Percentiles rank a stretch among this genome's conserved stretches.
These are phyloP conservation scores for Ceyx melanurus DNA, from an alignment of 2,113 vertebrate species.

Conservation along the genomic window DNA sequence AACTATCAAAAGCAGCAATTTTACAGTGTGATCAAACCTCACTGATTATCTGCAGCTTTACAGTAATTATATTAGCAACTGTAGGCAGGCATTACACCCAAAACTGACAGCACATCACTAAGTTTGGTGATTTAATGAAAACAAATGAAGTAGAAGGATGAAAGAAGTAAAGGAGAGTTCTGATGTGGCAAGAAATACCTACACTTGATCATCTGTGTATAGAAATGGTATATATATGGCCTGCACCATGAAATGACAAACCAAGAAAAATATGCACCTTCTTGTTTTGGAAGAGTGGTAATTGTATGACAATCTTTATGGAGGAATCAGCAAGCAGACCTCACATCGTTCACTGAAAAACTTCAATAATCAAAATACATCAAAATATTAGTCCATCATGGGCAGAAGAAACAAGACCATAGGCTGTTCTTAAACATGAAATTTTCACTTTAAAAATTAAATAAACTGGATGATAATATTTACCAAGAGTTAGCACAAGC, in stretches of 20 bases:
- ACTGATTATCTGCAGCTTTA: slow-evolving; percentile 9
- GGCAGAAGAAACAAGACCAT: neutral
- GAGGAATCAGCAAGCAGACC: neutral
- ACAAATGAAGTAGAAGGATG: slow-evolving; percentile 54
- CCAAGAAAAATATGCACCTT: neutral
- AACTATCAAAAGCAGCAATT: slow-evolving; percentile 34
- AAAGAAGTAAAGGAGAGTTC: slow-evolving; percentile 8
- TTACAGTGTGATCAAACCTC: neutral
- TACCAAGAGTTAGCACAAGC: neutral
- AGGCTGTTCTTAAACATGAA: neutral
- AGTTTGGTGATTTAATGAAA: slow-evolving; percentile 49
- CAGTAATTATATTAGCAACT: slow-evolving; percentile 68
- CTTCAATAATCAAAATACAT: neutral
- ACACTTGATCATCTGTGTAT: neutral
- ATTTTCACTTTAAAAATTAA: neutral
- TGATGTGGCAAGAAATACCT: neutral
- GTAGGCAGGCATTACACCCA: slow-evolving; percentile 32
- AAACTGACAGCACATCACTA: slow-evolving; percentile 64
- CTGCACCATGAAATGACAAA: neutral
- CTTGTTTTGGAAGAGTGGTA: neutral
- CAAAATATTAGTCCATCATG: neutral
- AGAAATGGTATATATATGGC: neutral
- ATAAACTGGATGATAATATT: neutral
- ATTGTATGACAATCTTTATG: neutral
- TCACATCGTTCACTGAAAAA: neutral